phyloP scores from a whole-genome alignment of 2,113 vertebrate species.

The Cairina moschata region DNA sequence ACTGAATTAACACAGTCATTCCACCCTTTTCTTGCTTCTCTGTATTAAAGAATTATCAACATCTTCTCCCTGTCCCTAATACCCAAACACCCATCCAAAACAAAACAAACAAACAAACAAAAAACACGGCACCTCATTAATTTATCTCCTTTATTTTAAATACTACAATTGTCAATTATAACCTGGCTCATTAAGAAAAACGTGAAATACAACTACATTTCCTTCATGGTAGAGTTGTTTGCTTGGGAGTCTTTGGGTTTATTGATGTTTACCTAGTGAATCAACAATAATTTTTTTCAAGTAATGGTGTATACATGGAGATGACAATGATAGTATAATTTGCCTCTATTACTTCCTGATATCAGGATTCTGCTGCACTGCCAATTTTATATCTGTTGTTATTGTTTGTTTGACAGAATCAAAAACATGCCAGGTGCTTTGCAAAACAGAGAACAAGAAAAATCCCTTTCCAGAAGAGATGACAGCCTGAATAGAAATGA shows the following conservation, averaged over 20 bases:
- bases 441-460: conserved; percentile 70
- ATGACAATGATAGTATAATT: conserved; percentile 60
- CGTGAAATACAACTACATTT: background rate
- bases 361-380: conserved; percentile 62
- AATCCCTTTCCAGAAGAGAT: conserved; percentile 70
- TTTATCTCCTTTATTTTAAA: conserved; percentile 29
- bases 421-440: conserved; percentile 73
- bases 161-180: background rate
- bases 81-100: background rate
- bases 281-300: conserved; percentile 15
- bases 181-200: background rate
- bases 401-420: conserved; percentile 74
- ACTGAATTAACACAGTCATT: conserved; percentile 6
- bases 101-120: background rate
- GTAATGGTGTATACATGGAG: conserved; percentile 34
- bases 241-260: conserved; percentile 10
- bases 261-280: conserved; percentile 30
- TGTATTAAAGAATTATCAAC: background rate
- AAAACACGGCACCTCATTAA: conserved; percentile 16
- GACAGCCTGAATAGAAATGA: conserved; percentile 70
- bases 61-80: background rate
- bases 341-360: conserved; percentile 67
- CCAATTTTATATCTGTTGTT: conserved; percentile 71
- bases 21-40: background rate
- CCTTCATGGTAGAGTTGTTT: conserved; percentile 16